Base-by-base conservation (phyloP, 2,113 vertebrate species). In the Callopanchax toddi region DNA sequence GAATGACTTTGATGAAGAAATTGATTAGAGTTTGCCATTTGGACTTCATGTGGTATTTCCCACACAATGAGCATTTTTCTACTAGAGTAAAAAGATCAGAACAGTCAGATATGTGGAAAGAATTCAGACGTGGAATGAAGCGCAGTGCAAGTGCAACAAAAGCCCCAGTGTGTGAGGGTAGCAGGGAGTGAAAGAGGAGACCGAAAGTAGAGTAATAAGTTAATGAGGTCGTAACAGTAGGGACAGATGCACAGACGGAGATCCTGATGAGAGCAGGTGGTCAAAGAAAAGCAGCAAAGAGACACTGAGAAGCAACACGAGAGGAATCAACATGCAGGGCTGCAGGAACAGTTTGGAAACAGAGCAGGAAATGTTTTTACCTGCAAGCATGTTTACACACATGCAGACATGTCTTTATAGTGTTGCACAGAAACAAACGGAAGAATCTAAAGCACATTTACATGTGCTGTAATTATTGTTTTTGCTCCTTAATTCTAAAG, bases 171-270 rank as follows among this genome's bases (percentile, higher is more conserved):
- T 64, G 56, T 20, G 6, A 57, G 32, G 9, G 42, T 12, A 48
- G 60, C 43, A 21, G 29, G 23, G 36, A 43, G 36, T 56, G 64
- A 76, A 71, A 71, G 18, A 55, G 21, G 58, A 68, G 64, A 54
- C 36, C 40, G 59, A 60, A 59, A 67, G 43, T 37, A 26, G 68
- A 61, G 50, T 43, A 74, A 72, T 49, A 62, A 60, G 68, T 70
- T 76, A 78, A 79, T 78, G 82, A 86, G 71, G 66, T 70, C 26
- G 46, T 49, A 55, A 63, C 56, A 71, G 61, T 4, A 11, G 67
- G 71, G 32, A 56, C 53, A 54, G 23, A 58, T 32, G 49, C 20
- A 66, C 29, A 37, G 56, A 64, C 48, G 57, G 44, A 37, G 40
- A 68, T 45, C 53, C 48, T 29, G 43, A 65, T 7, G 39, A 67